Evolutionary conservation across 2,888 invertebrate genomes (phyloP).

Genomic region (Cheilosia variabilis): DNA sequence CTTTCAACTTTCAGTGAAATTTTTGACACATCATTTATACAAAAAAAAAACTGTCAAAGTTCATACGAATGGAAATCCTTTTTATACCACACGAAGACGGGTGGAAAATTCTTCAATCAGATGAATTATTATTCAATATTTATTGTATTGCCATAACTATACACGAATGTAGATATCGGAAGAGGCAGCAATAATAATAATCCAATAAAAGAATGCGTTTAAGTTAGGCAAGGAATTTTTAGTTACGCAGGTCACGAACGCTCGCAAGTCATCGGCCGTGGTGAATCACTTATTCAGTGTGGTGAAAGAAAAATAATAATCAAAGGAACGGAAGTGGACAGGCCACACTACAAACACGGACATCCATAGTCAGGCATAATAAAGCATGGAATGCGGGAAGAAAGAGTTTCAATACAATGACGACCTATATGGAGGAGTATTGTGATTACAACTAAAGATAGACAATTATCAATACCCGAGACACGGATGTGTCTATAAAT

Average conservation of each 20-base stretch:
- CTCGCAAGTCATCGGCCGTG: not conserved
- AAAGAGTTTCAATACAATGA: not conserved
- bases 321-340: constrained; percentile 28
- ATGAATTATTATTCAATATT: not conserved
- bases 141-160: not conserved
- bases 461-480: not conserved
- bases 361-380: not conserved
- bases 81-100: no score
- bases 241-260: constrained; percentile 40
- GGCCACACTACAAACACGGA: constrained; percentile 1
- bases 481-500: not conserved
- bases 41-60: no score
- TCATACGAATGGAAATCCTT: no score
- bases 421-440: not conserved
- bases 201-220: not conserved
- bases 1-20: no score
- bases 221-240: constrained; percentile 13
- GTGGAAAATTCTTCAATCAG: no score
- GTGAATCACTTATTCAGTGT: constrained; percentile 1
- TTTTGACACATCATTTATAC: no score
- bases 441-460: not conserved
- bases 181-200: not conserved
- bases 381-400: constrained; percentile 3
- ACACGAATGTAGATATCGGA: not conserved
- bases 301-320: constrained; percentile 8